Evolutionary conservation across 2,797 vertebrate genomes (phyloP).

Genomic region (Chaenodraco wilsoni): DNA sequence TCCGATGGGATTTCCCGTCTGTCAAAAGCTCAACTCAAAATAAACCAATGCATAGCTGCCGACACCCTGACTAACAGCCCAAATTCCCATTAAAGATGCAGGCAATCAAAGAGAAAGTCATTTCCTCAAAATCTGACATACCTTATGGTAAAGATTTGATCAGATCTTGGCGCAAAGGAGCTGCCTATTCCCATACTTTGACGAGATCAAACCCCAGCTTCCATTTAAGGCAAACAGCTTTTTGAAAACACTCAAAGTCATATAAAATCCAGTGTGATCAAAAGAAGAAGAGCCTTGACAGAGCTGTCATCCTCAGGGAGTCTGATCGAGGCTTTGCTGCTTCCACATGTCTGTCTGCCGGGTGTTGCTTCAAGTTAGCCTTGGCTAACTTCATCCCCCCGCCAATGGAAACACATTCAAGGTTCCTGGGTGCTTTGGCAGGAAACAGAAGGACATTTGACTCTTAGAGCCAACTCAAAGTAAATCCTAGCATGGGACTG

Average conservation of each 20-base stretch:
- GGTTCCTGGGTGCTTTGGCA: slow-evolving; percentile 27
- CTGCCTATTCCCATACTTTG: slow-evolving; percentile 89
- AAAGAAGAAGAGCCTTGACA: slow-evolving; percentile 36
- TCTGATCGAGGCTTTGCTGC: slow-evolving; percentile 29
- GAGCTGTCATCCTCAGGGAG: slow-evolving; percentile 31
- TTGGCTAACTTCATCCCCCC: slow-evolving; percentile 26
- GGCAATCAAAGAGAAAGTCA: neutral
- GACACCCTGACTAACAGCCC: neutral
- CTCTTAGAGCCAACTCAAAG: slow-evolving; percentile 48
- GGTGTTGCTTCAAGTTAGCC: slow-evolving; percentile 21
- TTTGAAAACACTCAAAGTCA: slow-evolving; percentile 37
- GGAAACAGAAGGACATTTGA: slow-evolving; percentile 32
- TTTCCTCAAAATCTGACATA: slow-evolving; percentile 69
- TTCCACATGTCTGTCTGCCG: slow-evolving; percentile 9
- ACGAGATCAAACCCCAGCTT: slow-evolving; percentile 58
- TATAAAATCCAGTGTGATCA: slow-evolving; percentile 45
- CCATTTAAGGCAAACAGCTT: slow-evolving; percentile 54
- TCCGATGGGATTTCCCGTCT: neutral
- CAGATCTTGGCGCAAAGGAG: slow-evolving; percentile 88
- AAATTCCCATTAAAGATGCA: slow-evolving; percentile 4
- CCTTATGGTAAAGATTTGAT: slow-evolving; percentile 90
- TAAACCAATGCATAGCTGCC: neutral
- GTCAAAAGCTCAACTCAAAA: neutral
- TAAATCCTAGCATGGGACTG: slow-evolving; percentile 64
- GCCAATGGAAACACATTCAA: slow-evolving; percentile 9